A percentile compares a stretch with the other conserved stretches of the same genome.
These are phyloP conservation scores for Sesamia inferens DNA, from an alignment of 2,888 invertebrate species.

Conservation along the genomic window DNA sequence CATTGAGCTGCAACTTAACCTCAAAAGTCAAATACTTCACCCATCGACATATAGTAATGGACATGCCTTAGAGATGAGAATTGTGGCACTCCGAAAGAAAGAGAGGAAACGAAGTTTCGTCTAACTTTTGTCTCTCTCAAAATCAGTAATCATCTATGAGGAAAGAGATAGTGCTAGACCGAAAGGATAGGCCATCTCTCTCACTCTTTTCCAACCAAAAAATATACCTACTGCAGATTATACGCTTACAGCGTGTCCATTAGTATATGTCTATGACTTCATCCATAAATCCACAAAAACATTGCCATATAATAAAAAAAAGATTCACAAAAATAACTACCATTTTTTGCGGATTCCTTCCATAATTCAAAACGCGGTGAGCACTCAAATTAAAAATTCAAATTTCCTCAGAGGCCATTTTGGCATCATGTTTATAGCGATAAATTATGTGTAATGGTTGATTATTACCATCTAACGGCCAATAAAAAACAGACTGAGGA, in stretches of 20 bases:
- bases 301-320: conserved; percentile 1
- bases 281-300: background rate
- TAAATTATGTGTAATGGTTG: conserved; percentile 65
- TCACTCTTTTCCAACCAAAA: too few relatives aligned
- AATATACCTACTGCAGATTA: too few relatives aligned
- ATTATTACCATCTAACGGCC: conserved; percentile 44
- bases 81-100: too few relatives aligned
- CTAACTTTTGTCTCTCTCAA: too few relatives aligned
- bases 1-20: background rate
- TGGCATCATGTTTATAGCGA: conserved; percentile 63
- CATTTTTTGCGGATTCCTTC: conserved; percentile 20
- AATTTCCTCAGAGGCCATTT: conserved; percentile 61
- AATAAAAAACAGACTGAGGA: conserved; percentile 60
- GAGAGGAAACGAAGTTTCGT: too few relatives aligned
- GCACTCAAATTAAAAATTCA: conserved; percentile 64
- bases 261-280: background rate
- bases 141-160: background rate
- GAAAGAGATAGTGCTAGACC: too few relatives aligned
- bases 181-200: too few relatives aligned
- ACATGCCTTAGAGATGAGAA: too few relatives aligned
- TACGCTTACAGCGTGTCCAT: too few relatives aligned
- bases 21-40: background rate
- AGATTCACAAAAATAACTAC: conserved; percentile 27
- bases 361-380: conserved; percentile 47
- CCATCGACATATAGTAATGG: too few relatives aligned